phyloP scores from a whole-genome alignment of 2,113 vertebrate species.

The Ranitomeya variabilis region DNA sequence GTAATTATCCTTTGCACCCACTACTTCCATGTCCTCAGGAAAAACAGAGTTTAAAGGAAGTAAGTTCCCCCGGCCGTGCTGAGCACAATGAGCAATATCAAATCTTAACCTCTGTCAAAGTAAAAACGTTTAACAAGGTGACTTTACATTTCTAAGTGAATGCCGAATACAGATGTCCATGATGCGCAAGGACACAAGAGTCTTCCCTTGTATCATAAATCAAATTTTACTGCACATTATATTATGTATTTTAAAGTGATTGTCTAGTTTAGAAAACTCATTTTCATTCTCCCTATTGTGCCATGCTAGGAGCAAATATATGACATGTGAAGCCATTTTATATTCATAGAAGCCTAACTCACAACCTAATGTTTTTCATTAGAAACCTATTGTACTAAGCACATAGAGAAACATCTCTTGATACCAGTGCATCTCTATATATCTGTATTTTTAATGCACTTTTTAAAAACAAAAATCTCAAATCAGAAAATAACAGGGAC shows the following conservation, averaged over 20 bases:
- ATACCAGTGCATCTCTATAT: too few relatives aligned
- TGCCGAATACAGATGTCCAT: neutral
- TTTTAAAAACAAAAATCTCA: too few relatives aligned
- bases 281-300: neutral
- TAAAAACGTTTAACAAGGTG: conserved; percentile 9
- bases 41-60: neutral
- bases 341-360: too few relatives aligned
- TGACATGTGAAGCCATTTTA: too few relatives aligned
- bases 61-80: neutral
- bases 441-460: too few relatives aligned
- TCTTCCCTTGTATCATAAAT: neutral
- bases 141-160: neutral
- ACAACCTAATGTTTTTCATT: too few relatives aligned
- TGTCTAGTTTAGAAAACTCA: neutral
- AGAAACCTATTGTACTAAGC: too few relatives aligned
- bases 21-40: conserved; percentile 11
- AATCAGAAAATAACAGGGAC: too few relatives aligned
- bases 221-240: neutral
- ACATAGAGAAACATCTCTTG: too few relatives aligned
- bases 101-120: conserved; percentile 5
- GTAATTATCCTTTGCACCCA: conserved; percentile 38
- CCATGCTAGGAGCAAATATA: too few relatives aligned
- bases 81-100: neutral
- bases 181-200: neutral
- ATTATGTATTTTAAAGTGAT: neutral